These are phyloP conservation scores for Halesus radiatus DNA, from an alignment of 1,140 invertebrate species.

Conservation along the genomic window DNA sequence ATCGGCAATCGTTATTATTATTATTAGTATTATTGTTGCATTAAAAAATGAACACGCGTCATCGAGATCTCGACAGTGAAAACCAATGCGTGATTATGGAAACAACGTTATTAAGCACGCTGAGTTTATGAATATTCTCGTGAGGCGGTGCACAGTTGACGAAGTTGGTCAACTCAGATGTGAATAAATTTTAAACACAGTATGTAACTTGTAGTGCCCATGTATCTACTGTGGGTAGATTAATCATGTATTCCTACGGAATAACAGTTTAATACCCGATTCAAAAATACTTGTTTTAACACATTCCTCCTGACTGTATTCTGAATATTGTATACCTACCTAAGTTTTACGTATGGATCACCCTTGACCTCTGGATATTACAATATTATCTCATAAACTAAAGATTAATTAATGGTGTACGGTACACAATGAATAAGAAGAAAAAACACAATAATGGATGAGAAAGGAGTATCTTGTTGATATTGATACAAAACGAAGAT, in stretches of 20 bases:
- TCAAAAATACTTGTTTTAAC: no score
- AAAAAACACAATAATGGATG: not conserved
- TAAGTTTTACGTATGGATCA: no score
- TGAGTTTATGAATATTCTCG: not conserved
- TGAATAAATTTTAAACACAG: not conserved
- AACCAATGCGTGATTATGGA: not conserved
- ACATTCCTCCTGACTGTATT: no score
- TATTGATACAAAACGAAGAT: not conserved
- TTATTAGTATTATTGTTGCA: no score
- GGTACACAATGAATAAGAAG: not conserved
- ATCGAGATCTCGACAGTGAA: not conserved
- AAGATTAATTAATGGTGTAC: no score
- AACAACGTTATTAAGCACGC: not conserved
- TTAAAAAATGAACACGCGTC: slow-evolving; percentile 3
- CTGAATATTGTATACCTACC: no score
- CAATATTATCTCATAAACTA: no score
- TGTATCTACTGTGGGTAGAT: not conserved
- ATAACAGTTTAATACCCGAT: no score
- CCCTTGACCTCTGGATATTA: no score
- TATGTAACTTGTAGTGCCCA: not conserved
- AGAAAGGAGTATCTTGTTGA: not conserved
- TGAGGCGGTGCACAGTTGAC: not conserved
- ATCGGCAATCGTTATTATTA: not conserved
- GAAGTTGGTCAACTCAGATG: not conserved
- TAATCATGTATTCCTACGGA: not conserved